Evolutionary conservation across 2,113 vertebrate genomes (phyloP), one percentile per base, ranked within the genome.

Genomic region (Machaerirhynchus nigripectus): DNA sequence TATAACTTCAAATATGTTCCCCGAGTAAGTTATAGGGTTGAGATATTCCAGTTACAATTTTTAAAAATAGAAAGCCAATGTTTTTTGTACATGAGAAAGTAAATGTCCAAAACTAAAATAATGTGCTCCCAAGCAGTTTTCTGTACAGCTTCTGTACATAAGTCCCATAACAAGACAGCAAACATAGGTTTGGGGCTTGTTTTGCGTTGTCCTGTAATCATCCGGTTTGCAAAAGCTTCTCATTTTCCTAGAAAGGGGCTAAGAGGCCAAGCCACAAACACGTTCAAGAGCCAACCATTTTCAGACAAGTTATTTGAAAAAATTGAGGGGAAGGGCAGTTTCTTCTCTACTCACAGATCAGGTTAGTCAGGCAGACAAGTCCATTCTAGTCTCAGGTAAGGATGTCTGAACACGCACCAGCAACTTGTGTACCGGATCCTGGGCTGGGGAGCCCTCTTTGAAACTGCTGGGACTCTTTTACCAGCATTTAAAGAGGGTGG

Each of bases 281-380:
- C 40, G 52, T 90, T 49, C 55, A 65, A 65, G 14, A 94, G 53
- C 33, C 87, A 91, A 73, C 24, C 26, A 7, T 63, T 88, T 70
- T 70, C 27, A 73, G 75, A 23, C 71, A 88, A 77, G 35, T 59
- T 70, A 63, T 24, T 92, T 26, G 63, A 65, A 92, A 94, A 82
- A 75, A 81, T 11, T 18, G n/a, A 77, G 35, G 61, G 50, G 79
- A 95, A 93, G 80, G 87, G 77, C 89, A 91, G 35, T 77, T 95
- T 63, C 47, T 95, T 15, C 46, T 67, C 42, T 73, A 6, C 70
- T 92, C 49, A 78, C 49, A 76, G 67, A 92, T 78, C 82, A 63
- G 53, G 67, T 96, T 93, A 95, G 87, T 87, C 91, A 95, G 79
- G 74, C 19, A 5, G 87, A 87, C 97, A 97, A 96, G 96, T 80